Evolutionary conservation across 2,113 vertebrate genomes (phyloP), one percentile per base, ranked within the genome.

Genomic region (Aspiorhynchus laticeps): DNA sequence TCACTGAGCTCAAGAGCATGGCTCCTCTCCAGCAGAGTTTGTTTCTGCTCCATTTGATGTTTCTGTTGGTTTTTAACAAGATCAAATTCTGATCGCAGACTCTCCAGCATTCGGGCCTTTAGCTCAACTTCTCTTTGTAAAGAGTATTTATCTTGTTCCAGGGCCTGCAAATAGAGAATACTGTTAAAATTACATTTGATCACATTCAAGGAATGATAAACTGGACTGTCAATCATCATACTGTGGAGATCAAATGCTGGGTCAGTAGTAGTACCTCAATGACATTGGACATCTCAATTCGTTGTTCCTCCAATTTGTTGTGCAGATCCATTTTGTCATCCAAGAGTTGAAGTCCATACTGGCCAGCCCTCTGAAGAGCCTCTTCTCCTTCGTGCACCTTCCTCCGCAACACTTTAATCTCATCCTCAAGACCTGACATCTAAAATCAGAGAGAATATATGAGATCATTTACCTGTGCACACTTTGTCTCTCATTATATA

Each of bases 141-240:
- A 15, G 97, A 95, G 56, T 97, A 99, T 87, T 98, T 99, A 61
- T 98, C 96, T 69, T 99, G 98, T 87, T 96, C 95, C 0, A 95
- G 89, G 11, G 43, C 89, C 95, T 96, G 80, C 28, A 46, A 46
- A 46, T 12, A 24, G 26, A 83, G 0, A 31, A 71, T 6, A 19
- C 1, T 28, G 21, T 26, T 4, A 28, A 63, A 41, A 80, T 17
- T 0, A 41, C 1, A 80, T 61, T 80, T n/a, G 0, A 10, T 0
- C 11, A 80, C 12, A 43, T 46, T n/a, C 4, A n/a, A 21, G 38
- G 17, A 63, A 46, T 19, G 80, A 65, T 82, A n/a, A 46, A 17
- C 6, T 28, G 21, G 21, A 46, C 14, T 46, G 43, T 10, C 26
- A 53, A 7, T 78, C 0, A 53, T 78, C 17, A 31, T 19, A 53